phyloP scores from a whole-genome alignment of 2,888 invertebrate genomes.

The Hermaeophaga mercurialis region DNA sequence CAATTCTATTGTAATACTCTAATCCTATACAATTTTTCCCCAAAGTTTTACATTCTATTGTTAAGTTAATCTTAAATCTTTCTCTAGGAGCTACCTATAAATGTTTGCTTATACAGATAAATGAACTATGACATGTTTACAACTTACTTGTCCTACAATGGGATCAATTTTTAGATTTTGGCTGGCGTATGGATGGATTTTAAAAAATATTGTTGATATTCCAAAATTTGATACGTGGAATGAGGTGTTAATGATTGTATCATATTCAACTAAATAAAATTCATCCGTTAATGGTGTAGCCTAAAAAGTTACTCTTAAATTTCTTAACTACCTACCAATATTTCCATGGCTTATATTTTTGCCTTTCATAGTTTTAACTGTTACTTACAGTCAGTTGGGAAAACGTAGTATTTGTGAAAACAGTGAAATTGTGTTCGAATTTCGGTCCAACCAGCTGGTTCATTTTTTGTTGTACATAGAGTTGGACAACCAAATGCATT shows the following conservation, averaged over 20 bases:
- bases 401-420: constrained; percentile 36
- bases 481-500: constrained; percentile 30
- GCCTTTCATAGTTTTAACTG: background rate
- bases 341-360: constrained; percentile 3
- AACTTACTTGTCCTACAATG: background rate
- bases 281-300: constrained; percentile 52
- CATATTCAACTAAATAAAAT: constrained; percentile 50
- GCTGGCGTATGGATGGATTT: constrained; percentile 31
- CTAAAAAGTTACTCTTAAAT: too few species aligned
- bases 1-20: constrained; percentile 49
- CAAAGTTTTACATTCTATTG: constrained; percentile 45
- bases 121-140: background rate
- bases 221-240: constrained; percentile 58
- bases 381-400: constrained; percentile 45
- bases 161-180: constrained; percentile 42
- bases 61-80: constrained; percentile 45
- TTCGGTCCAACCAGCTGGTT: constrained; percentile 39
- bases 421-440: constrained; percentile 34
- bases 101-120: background rate
- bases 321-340: background rate
- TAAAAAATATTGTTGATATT: constrained; percentile 51
- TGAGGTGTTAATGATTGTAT: constrained; percentile 41
- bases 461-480: constrained; percentile 36
- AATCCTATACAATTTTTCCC: constrained; percentile 51
- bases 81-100: constrained; percentile 23